Evolutionary conservation across 2,113 vertebrate genomes (phyloP).

Genomic region (Callionymus lyra): DNA sequence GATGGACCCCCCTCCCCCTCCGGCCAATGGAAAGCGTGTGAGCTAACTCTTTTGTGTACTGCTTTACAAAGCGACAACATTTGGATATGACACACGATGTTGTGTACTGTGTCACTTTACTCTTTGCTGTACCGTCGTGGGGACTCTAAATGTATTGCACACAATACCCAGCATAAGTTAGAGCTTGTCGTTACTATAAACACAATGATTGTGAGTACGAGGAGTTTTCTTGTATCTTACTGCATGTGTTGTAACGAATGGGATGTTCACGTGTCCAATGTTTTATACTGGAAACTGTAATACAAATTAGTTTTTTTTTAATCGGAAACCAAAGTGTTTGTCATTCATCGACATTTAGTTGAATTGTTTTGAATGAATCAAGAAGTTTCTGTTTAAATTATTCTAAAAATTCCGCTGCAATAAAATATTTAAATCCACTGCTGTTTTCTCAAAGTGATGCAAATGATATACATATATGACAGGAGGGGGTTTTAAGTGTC

Average conservation of each 20-base stretch:
- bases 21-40: conserved; percentile 43
- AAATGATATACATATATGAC: too few relatives aligned
- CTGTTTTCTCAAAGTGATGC: too few relatives aligned
- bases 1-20: conserved; percentile 84
- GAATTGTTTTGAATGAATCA: too few relatives aligned
- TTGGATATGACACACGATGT: conserved; percentile 23
- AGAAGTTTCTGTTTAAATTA: too few relatives aligned
- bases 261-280: conserved; percentile 61
- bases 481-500: too few relatives aligned
- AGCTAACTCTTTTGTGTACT: conserved; percentile 14
- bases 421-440: too few relatives aligned
- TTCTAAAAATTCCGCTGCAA: too few relatives aligned
- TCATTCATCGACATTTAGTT: too few relatives aligned
- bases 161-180: conserved; percentile 60
- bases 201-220: conserved; percentile 77
- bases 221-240: conserved; percentile 70
- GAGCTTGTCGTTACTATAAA: conserved; percentile 77
- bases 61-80: conserved; percentile 30
- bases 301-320: conserved; percentile 5
- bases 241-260: conserved; percentile 68
- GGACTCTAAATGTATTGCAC: conserved; percentile 53
- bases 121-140: conserved; percentile 24
- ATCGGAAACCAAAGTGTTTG: too few relatives aligned
- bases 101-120: conserved; percentile 13
- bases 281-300: too few relatives aligned